Percentiles rank a stretch among this genome's conserved stretches.
phyloP scores from a whole-genome alignment of 2,113 vertebrate species.

The Aphyosemion australe region DNA sequence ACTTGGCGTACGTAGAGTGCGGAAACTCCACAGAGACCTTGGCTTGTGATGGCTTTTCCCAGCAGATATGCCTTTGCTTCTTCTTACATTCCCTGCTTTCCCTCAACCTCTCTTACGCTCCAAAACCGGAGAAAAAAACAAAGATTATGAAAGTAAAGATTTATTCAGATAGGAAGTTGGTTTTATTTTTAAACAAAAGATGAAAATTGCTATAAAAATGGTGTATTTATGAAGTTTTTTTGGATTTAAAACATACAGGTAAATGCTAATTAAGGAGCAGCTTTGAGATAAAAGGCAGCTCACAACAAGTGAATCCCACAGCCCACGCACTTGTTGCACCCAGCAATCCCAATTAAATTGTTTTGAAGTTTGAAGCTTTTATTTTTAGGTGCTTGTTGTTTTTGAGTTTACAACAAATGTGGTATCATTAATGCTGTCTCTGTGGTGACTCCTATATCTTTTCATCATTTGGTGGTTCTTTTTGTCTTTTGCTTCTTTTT shows the following conservation, averaged over 20 bases:
- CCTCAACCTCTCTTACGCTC: constrained; percentile 1
- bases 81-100: constrained; percentile 4
- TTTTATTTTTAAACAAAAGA: background rate
- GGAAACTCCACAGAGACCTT: constrained; percentile 11
- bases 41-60: constrained; percentile 10
- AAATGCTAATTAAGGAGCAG: background rate
- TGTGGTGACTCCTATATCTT: constrained; percentile 29
- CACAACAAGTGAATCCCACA: constrained; percentile 30
- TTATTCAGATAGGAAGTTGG: no score
- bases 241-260: background rate
- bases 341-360: constrained; percentile 64
- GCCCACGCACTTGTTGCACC: constrained; percentile 48
- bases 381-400: constrained; percentile 40
- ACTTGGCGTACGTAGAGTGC: constrained; percentile 1
- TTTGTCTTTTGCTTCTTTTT: constrained; percentile 23
- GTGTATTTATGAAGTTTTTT: constrained; percentile 1
- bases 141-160: background rate
- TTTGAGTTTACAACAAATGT: constrained; percentile 29
- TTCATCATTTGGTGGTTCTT: constrained; percentile 35
- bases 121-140: background rate
- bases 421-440: constrained; percentile 54
- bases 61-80: constrained; percentile 10
- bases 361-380: constrained; percentile 64
- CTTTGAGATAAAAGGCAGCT: constrained; percentile 13
- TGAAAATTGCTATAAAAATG: constrained; percentile 1